A percentile compares a stretch with the other conserved stretches of the same genome.
Evolutionary conservation across 35 echinoderm and acorn worm genomes (phyloP).

Genomic region (Ptychodera flava): DNA sequence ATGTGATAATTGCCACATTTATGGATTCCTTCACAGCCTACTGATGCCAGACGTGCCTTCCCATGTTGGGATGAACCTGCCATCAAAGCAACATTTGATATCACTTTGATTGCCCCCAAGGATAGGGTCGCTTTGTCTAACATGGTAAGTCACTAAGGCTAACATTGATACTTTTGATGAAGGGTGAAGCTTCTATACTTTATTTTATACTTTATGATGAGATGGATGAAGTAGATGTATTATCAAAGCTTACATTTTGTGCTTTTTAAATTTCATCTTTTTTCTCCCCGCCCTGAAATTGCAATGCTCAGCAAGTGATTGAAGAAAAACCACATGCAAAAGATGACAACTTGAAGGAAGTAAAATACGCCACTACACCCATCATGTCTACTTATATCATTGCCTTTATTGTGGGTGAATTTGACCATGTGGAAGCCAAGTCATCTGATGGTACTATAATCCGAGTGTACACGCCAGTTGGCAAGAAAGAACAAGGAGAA

Average conservation of each 20-base stretch:
- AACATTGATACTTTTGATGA: too few relatives aligned
- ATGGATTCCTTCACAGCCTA: constrained; percentile 54
- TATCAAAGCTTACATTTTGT: too few relatives aligned
- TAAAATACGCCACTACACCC: constrained; percentile 78
- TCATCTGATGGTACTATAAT: constrained; percentile 85
- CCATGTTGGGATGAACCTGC: constrained; percentile 99
- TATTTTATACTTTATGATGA: too few relatives aligned
- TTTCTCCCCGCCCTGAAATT: too few relatives aligned
- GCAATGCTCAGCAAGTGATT: constrained; percentile 61
- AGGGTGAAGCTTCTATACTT: too few relatives aligned
- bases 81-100: constrained; percentile 91
- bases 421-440: constrained; percentile 90
- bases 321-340: constrained; percentile 53
- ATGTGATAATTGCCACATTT: too few relatives aligned
- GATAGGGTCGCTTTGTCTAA: constrained; percentile 75
- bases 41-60: constrained; percentile 88
- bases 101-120: constrained; percentile 76
- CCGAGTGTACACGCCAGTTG: constrained; percentile 75
- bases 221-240: too few relatives aligned
- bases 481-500: constrained; percentile 82
- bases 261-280: too few relatives aligned
- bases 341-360: constrained; percentile 43
- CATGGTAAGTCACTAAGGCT: constrained; percentile 90
- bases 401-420: constrained; percentile 95
- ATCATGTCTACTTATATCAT: constrained; percentile 98